Conservation (phyloP, 2,888 invertebrate genomes). For the Andricus quercusramuli region DNA sequence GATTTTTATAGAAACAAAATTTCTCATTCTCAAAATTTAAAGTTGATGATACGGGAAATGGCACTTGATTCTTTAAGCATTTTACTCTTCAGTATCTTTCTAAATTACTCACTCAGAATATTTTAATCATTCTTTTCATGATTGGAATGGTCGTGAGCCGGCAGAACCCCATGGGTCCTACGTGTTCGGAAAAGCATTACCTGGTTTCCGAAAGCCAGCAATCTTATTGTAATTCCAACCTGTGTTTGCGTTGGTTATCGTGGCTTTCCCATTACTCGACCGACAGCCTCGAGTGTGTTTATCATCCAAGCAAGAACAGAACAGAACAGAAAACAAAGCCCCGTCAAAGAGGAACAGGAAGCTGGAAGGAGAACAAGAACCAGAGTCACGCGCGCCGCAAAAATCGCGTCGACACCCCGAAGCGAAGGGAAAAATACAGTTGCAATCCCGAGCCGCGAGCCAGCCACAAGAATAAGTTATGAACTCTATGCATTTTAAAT, state of each 20-base stretch:
- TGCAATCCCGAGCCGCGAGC: slow-evolving; percentile 58
- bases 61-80: no score
- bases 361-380: slow-evolving; percentile 14
- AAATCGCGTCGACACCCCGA: slow-evolving; percentile 44
- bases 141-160: not conserved
- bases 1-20: no score
- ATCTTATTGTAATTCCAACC: slow-evolving; percentile 24
- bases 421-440: slow-evolving; percentile 43
- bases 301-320: slow-evolving; percentile 16
- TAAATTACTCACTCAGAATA: no score
- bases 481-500: slow-evolving; percentile 76
- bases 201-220: not conserved
- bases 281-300: slow-evolving; percentile 34
- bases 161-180: not conserved
- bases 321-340: slow-evolving; percentile 29
- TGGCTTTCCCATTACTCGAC: slow-evolving; percentile 25
- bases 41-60: no score
- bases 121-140: no score
- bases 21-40: no score
- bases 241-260: not conserved
- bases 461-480: slow-evolving; percentile 72
- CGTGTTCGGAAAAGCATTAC: slow-evolving; percentile 12
- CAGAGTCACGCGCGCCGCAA: slow-evolving; percentile 42
- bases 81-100: no score
- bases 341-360: slow-evolving; percentile 25